Conservation (phyloP, 2,888 invertebrate species). For the Liopterus haemorrhoidalis region DNA sequence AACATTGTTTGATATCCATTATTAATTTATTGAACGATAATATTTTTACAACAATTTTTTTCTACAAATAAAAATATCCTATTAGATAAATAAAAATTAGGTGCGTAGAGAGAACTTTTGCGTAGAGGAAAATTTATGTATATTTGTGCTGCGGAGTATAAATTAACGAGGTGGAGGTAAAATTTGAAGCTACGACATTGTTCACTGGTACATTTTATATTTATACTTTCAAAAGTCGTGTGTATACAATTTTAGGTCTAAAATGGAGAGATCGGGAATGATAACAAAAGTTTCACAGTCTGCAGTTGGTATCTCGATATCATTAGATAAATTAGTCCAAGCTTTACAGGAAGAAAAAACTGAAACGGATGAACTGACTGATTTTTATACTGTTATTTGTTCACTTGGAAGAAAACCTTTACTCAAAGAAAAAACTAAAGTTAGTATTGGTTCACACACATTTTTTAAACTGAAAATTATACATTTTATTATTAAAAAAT, state of each 20-base stretch:
- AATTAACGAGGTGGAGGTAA: too few relatives aligned
- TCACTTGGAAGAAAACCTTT: slow-evolving; percentile 56
- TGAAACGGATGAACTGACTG: slow-evolving; percentile 44
- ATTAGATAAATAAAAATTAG: too few relatives aligned
- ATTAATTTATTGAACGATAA: too few relatives aligned
- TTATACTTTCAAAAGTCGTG: too few relatives aligned
- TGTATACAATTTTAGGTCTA: slow-evolving; percentile 13
- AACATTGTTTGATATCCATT: too few relatives aligned
- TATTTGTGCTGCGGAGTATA: too few relatives aligned
- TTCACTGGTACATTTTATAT: too few relatives aligned
- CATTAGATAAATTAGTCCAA: slow-evolving; percentile 69
- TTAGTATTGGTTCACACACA: slow-evolving; percentile 30
- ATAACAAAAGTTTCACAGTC: slow-evolving; percentile 45
- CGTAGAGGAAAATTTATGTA: too few relatives aligned
- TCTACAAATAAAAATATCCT: too few relatives aligned
- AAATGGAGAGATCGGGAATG: slow-evolving; percentile 40
- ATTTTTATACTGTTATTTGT: slow-evolving; percentile 62
- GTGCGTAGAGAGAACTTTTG: too few relatives aligned
- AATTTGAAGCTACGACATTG: too few relatives aligned
- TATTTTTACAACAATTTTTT: too few relatives aligned
- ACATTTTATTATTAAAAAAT: not conserved
- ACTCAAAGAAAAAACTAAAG: slow-evolving; percentile 50
- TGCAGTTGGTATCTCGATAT: slow-evolving; percentile 81
- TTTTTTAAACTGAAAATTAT: not conserved
- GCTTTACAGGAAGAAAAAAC: slow-evolving; percentile 52